Conservation (phyloP, 2,797 vertebrate genomes). For the Acipenser transmontanus region DNA sequence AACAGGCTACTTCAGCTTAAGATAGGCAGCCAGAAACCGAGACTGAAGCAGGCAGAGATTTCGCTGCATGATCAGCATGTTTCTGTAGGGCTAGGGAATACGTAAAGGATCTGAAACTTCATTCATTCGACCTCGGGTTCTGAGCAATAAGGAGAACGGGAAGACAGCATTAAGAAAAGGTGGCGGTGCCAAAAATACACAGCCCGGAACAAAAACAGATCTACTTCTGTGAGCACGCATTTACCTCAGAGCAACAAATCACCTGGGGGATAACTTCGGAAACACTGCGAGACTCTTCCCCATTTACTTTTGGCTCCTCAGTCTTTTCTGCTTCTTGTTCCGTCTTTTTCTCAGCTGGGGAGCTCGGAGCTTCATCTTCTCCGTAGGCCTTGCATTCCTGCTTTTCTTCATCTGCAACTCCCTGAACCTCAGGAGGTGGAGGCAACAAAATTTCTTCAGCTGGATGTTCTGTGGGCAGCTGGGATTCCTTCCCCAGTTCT, state of each 20-base stretch:
- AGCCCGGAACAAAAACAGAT: constrained; percentile 39
- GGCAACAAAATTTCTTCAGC: constrained; percentile 15
- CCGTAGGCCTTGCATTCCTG: constrained; percentile 20
- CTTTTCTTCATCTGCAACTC: constrained; percentile 29
- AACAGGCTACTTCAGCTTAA: constrained; percentile 35
- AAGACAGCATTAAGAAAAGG: constrained; percentile 54
- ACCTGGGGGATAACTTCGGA: constrained; percentile 78
- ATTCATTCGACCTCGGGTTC: constrained; percentile 6
- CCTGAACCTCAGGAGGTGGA: neutral
- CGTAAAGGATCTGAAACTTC: neutral
- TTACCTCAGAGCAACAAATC: constrained; percentile 99
- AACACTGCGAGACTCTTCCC: constrained; percentile 74
- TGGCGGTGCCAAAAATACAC: constrained; percentile 43
- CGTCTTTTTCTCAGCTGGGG: constrained; percentile 37
- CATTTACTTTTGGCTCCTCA: constrained; percentile 77
- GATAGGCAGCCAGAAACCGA: constrained; percentile 45
- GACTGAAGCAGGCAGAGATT: constrained; percentile 41
- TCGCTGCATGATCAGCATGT: constrained; percentile 37
- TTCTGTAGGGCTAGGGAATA: neutral
- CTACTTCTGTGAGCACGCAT: constrained; percentile 51
- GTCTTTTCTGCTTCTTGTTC: constrained; percentile 40
- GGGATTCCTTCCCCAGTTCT: constrained; percentile 45
- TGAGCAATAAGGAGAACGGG: constrained; percentile 39
- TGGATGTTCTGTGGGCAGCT: constrained; percentile 4
- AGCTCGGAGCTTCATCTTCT: constrained; percentile 49